phyloP scores from a whole-genome alignment of 2,888 invertebrate genomes.

The Cacoxenus indagator region DNA sequence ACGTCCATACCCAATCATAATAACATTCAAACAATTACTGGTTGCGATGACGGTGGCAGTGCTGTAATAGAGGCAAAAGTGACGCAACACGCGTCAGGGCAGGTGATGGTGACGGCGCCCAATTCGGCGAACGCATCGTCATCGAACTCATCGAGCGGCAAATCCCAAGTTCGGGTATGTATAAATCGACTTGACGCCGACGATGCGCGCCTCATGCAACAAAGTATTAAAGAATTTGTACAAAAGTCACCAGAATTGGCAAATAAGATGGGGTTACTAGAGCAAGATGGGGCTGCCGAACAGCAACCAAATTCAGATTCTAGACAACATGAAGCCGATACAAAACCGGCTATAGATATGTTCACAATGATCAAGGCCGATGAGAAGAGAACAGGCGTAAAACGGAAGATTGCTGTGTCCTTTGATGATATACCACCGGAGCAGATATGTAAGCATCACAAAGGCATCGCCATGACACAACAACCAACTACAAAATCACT shows the following conservation, averaged over 20 bases:
- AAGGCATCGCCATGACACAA: not conserved
- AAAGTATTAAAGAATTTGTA: constrained; percentile 76
- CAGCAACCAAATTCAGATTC: constrained; percentile 19
- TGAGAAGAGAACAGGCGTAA: constrained; percentile 67
- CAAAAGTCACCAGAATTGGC: constrained; percentile 76
- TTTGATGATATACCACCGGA: constrained; percentile 67
- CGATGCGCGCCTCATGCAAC: constrained; percentile 77
- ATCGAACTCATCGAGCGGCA: constrained; percentile 55
- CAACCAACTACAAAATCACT: not conserved
- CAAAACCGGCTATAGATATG: constrained; percentile 52
- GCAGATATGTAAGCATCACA: constrained; percentile 65
- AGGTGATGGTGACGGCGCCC: not conserved
- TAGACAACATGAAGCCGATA: constrained; percentile 3
- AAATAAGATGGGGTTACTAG: constrained; percentile 73
- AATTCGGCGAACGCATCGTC: constrained; percentile 36
- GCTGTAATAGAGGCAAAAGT: not conserved
- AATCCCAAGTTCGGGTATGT: constrained; percentile 68
- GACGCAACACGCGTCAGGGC: not conserved
- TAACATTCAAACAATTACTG: constrained; percentile 17
- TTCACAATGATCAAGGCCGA: constrained; percentile 74
- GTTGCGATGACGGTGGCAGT: constrained; percentile 71
- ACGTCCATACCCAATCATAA: constrained; percentile 63
- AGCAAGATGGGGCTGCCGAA: constrained; percentile 40
- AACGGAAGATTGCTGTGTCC: constrained; percentile 69
- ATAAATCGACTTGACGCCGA: constrained; percentile 69